Percentiles rank a stretch among this genome's conserved stretches.
phyloP scores from a whole-genome alignment of 2,888 invertebrate genomes.

The Cryptus viduatorius region DNA sequence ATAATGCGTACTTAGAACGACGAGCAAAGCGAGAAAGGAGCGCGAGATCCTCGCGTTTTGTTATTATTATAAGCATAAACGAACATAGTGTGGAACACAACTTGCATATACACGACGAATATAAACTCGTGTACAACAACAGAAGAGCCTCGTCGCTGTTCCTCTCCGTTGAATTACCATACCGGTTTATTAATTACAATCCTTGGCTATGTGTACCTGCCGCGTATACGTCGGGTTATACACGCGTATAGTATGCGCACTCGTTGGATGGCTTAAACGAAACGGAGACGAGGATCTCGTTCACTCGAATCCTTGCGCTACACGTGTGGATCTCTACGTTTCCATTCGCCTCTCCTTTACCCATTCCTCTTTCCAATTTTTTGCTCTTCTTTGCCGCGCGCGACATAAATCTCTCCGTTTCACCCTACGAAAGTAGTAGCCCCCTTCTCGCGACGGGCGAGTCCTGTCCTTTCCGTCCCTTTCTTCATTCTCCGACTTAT shows the following conservation, averaged over 20 bases:
- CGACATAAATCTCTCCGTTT: conserved; percentile 73
- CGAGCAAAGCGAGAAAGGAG: conserved; percentile 68
- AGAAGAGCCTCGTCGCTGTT: conserved; percentile 74
- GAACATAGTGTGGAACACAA: conserved; percentile 3
- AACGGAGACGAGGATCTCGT: conserved; percentile 30
- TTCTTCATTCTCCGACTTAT: conserved; percentile 33
- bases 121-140: conserved; percentile 57
- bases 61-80: conserved; percentile 43
- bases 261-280: conserved; percentile 2
- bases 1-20: conserved; percentile 67
- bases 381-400: conserved; percentile 47
- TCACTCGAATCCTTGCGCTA: conserved; percentile 16
- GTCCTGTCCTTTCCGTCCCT: conserved; percentile 7
- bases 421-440: conserved; percentile 50
- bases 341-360: conserved; percentile 26
- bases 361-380: conserved; percentile 65
- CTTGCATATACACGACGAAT: conserved; percentile 45
- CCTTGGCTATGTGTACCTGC: conserved; percentile 50
- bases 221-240: conserved; percentile 15
- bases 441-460: conserved; percentile 6
- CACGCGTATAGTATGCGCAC: not conserved
- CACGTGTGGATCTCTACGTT: conserved; percentile 13
- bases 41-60: conserved; percentile 42
- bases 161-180: conserved; percentile 76
- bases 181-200: conserved; percentile 81